phyloP scores from a whole-genome alignment of 2,888 invertebrate genomes.

The Hypselothyrea guttata region DNA sequence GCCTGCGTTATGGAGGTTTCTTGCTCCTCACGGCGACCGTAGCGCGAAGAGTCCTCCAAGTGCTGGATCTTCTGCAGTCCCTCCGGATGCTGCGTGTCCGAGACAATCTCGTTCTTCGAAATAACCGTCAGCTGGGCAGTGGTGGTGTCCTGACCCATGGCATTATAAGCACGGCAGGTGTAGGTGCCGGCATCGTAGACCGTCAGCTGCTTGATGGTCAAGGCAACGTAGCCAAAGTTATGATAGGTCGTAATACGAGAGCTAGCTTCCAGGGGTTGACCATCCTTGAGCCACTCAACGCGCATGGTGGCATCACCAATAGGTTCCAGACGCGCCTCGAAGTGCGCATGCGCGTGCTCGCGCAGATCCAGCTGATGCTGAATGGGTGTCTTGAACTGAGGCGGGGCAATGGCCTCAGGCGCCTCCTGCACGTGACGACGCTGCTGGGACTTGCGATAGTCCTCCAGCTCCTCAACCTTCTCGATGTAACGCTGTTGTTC shows the following conservation, averaged over 20 bases:
- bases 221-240: slow-evolving; percentile 96
- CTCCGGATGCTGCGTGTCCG: slow-evolving; percentile 95
- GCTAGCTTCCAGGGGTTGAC: slow-evolving; percentile 94
- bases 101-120: slow-evolving; percentile 92
- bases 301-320: slow-evolving; percentile 93
- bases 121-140: slow-evolving; percentile 91
- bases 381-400: slow-evolving; percentile 94
- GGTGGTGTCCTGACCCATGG: slow-evolving; percentile 92
- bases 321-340: slow-evolving; percentile 97
- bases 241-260: slow-evolving; percentile 96
- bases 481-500: slow-evolving; percentile 96
- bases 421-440: slow-evolving; percentile 91
- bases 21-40: slow-evolving; percentile 87
- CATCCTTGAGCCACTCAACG: slow-evolving; percentile 97
- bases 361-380: slow-evolving; percentile 93
- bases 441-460: slow-evolving; percentile 90
- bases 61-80: slow-evolving; percentile 95
- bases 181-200: slow-evolving; percentile 95
- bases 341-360: slow-evolving; percentile 97
- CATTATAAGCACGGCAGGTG: slow-evolving; percentile 93
- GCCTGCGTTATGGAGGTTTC: slow-evolving; percentile 89
- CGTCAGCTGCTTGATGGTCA: slow-evolving; percentile 95
- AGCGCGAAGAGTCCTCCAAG: slow-evolving; percentile 91
- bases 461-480: slow-evolving; percentile 94
- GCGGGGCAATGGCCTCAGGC: slow-evolving; percentile 90